Evolutionary conservation across 2,888 invertebrate species (phyloP), one percentile per base, ranked within the genome.

Genomic region (Portevinia maculata): DNA sequence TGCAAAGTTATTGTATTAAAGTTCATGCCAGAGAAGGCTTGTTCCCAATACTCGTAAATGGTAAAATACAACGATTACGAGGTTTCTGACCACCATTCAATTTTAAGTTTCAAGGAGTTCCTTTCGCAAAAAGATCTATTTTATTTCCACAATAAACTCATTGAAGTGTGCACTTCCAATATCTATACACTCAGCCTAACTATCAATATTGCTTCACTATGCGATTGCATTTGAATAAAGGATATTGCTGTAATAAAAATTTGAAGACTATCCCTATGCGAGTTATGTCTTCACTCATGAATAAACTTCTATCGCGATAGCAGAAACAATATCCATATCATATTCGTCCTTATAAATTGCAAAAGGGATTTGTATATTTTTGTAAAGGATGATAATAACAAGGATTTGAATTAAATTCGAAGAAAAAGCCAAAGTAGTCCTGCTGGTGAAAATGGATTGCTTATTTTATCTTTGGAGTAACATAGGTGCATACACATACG

Each of bases 211-310:
- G n/a, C 44, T 32, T 52, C 39, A 15, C 48, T 57, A 50, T 50
- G 73, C 46, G 57, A 30, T 64, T 74, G 59, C 57, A 57, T 59
- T 74, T 52, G 17, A 60, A 50, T 19, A 41, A 57, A 34, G 50
- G 52, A 67, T 59, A 59, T 59, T 59, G 34, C 52, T 39, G 52
- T 52, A 41, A 24, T 24, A 65, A 62, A 62, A 55, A 37, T 21
- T 46, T 48, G 62, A 55, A 60, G 24, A 50, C 60, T 46, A n/a
- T n/a, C n/a, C n/a, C 55, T 30, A 32, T 9, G 30, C 32, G 30
- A n/a, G 39, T 34, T 44, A 19, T 59, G 24, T 44, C 46, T 65
- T 52, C 30, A 59, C 57, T 44, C 65, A 59, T 59, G 65, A 44
- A 59, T 52, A 19, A 50, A 65, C 46, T 37, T 15, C 11, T 39